Conservation (phyloP, 2,797 vertebrate genomes). For the Rhabdomys pumilio region DNA sequence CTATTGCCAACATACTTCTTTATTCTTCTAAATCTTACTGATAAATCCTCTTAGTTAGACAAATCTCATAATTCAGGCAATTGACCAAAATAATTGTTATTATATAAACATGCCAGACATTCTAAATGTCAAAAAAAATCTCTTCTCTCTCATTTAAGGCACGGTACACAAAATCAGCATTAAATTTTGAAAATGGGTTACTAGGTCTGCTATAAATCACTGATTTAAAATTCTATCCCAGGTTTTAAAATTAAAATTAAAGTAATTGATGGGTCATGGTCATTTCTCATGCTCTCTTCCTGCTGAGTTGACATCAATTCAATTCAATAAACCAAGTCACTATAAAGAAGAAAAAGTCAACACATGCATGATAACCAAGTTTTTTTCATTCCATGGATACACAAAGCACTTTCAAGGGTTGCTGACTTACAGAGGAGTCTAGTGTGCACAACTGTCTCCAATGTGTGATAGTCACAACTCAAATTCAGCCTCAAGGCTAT, state of each 20-base stretch:
- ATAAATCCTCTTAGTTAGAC: conserved; percentile 49
- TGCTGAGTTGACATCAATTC: conserved; percentile 42
- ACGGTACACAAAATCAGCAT: conserved; percentile 8
- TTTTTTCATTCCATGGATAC: conserved; percentile 17
- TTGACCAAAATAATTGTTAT: conserved; percentile 39
- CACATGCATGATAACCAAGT: conserved; percentile 28
- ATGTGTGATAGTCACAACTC: conserved; percentile 45
- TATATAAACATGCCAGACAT: conserved; percentile 33
- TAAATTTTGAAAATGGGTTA: conserved; percentile 21
- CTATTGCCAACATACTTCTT: not conserved
- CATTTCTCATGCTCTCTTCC: conserved; percentile 27
- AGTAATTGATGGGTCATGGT: not conserved
- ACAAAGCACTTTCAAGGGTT: conserved; percentile 60
- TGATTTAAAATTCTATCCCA: conserved; percentile 59
- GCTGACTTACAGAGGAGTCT: conserved; percentile 18
- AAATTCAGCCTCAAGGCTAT: conserved; percentile 62
- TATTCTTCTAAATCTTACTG: conserved; percentile 47
- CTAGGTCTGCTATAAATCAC: not conserved
- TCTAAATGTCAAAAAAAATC: conserved; percentile 44
- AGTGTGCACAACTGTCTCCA: conserved; percentile 33
- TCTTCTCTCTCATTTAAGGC: not conserved
- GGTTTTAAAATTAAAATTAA: conserved; percentile 54
- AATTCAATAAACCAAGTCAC: conserved; percentile 45
- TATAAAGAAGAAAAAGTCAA: conserved; percentile 24
- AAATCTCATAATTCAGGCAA: not conserved